Evolutionary conservation across 2,888 invertebrate genomes (phyloP), one percentile per base, ranked within the genome.

Genomic region (Cataglyphis altisquamis): DNA sequence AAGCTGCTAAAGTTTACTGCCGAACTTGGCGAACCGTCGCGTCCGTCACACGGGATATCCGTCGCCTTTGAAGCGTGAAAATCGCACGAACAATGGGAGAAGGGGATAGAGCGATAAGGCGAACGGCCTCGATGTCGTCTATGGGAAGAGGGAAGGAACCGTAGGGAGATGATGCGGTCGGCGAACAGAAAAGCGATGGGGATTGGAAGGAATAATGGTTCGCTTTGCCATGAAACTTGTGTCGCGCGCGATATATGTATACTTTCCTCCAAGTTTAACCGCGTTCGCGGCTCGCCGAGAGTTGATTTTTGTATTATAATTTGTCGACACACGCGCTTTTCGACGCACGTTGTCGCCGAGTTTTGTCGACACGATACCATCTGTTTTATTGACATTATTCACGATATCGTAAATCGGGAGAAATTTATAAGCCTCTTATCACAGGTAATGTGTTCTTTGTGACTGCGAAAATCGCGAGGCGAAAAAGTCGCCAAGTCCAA

Each of bases 11-110:
- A 90, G 90, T 90, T 90, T 87, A 85, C 82, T 74, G 88, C 55
- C 82, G 84, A 90, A 90, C 88, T 90, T 90, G 89, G 87, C 86
- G 83, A 82, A 87, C 84, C 89, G 85, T 84, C 85, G 52, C 52
- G 52, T 52, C 52, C 52, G 81, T 74, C 62, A 55, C 25, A 36
- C 82, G 66, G 67, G 72, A 81, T 83, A 86, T 85, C 84, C 88
- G 84, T 84, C 86, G 86, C 84, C 85, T 88, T 90, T 89, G 89
- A 91, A 89, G 88, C 91, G 90, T 90, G 91, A 90, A 90, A 90
- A 90, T 91, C 85, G 84, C 83, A 78, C 86, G 90, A 91, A 90
- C 89, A 90, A 89, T 89, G 72, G 85, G 41, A 83, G 60, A 32
- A 25, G 68, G 18, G 48, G 64, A 57, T 18, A 48, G 52, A 18